phyloP scores from a whole-genome alignment of 2,113 vertebrate species.

The Cichladusa arquata region DNA sequence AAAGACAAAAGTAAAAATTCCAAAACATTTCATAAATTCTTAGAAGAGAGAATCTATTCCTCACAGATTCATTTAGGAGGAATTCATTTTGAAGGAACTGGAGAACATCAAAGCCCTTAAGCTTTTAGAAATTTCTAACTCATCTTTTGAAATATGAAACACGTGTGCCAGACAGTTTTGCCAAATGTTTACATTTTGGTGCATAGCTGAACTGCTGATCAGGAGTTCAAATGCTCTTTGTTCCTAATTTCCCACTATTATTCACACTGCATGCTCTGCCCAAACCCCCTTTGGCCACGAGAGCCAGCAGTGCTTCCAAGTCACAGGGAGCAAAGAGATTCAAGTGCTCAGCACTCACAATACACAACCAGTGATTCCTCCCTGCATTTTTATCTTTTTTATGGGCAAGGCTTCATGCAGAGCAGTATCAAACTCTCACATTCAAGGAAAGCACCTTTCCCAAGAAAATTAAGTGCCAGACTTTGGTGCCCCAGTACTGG shows the following conservation, averaged over 20 bases:
- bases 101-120: slow-evolving; percentile 60
- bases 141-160: slow-evolving; percentile 54
- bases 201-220: slow-evolving; percentile 69
- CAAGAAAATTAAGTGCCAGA: background rate
- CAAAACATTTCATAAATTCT: background rate
- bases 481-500: background rate
- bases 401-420: background rate
- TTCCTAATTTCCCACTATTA: slow-evolving; percentile 63
- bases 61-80: slow-evolving; percentile 17
- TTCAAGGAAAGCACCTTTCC: background rate
- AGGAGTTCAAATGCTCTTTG: slow-evolving; percentile 66
- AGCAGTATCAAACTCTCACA: background rate
- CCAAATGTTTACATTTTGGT: slow-evolving; percentile 72
- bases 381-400: background rate
- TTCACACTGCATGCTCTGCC: slow-evolving; percentile 14
- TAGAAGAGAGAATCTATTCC: background rate
- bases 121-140: slow-evolving; percentile 6
- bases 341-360: background rate
- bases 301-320: background rate
- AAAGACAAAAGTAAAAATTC: background rate
- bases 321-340: background rate
- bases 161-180: slow-evolving; percentile 42
- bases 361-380: accelerated
- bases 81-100: slow-evolving; percentile 18
- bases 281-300: slow-evolving; percentile 7